Base-by-base conservation (phyloP, 2,797 vertebrate species). In the Alauda arvensis region DNA sequence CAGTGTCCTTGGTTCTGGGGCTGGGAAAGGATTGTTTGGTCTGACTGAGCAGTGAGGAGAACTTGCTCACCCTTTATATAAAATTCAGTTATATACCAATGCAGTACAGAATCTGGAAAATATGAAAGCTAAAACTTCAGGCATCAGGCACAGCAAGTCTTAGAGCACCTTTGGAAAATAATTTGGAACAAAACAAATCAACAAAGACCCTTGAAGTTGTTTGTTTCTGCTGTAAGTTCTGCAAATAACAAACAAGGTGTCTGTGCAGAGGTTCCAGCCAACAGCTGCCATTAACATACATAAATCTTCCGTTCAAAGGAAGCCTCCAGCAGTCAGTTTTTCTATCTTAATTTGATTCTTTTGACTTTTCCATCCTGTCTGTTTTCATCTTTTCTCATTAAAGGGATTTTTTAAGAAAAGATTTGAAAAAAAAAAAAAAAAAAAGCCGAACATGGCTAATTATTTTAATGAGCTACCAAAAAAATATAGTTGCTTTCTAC, bases 381-480 rank as follows among this genome's bases (percentile, higher is more conserved):
- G 87, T 92, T 93, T 92, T 91, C 88, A 92, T 91, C 91, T 95
- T 92, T 66, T 68, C 94, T 93, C 91, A 94, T 93, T 94, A 95
- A 83, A 92, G 86, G 37, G 59, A 49, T 65, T 82, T 93, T 94
- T 90, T 49, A 94, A 91, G 77, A 89, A 90, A 85, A 72, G n/a
- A 70, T 55, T 15, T 13, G 16, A 40, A 40, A 40, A 40, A 13
- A 40, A 40, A 40, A 39, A 39, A 2, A 17, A 61, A 66, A 79
- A 80, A 84, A 85, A 84, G 57, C 40, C 83, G 94, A 94, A 93
- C 66, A 81, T 16, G 77, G 82, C 83, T 95, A 93, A 95, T 95
- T 94, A 95, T 92, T 95, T 89, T 95, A 95, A 95, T 84, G 91
- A 95, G 85, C 88, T 75, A 92, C 66, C 46, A 85, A 83, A 92